Conservation (phyloP, 2,113 vertebrate genomes). For the Salvelinus sp. region DNA sequence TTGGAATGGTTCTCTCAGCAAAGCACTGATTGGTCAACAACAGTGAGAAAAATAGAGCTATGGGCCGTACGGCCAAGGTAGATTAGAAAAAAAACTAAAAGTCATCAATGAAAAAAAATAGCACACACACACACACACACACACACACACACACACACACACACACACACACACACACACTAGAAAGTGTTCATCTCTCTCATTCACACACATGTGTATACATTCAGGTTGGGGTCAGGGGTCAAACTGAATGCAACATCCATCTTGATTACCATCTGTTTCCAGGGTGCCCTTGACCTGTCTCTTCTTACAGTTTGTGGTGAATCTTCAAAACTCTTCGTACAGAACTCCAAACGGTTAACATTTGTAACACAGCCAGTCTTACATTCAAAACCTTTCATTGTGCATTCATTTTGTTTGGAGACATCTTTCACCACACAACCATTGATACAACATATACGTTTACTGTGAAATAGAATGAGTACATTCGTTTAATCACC, state of each 20-base stretch:
- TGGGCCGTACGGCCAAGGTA: background rate
- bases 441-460: no score
- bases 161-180: background rate
- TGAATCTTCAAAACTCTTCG: no score
- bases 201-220: background rate
- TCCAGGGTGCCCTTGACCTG: slow-evolving; percentile 25
- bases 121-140: no score
- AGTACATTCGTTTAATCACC: no score
- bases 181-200: background rate
- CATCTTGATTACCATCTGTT: slow-evolving; percentile 50
- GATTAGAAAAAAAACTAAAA: background rate
- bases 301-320: slow-evolving; percentile 1
- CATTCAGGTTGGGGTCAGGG: slow-evolving; percentile 17
- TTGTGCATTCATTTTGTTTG: no score
- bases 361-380: no score
- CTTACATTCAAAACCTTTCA: no score
- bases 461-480: no score
- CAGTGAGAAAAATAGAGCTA: background rate
- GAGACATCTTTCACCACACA: no score
- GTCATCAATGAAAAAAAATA: background rate
- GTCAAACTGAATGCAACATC: background rate
- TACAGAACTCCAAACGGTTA: no score
- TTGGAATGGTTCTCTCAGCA: background rate
- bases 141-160: background rate
- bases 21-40: background rate